Evolutionary conservation across 2,888 invertebrate species (phyloP).

Genomic region (Chymomyza fuscimana): DNA sequence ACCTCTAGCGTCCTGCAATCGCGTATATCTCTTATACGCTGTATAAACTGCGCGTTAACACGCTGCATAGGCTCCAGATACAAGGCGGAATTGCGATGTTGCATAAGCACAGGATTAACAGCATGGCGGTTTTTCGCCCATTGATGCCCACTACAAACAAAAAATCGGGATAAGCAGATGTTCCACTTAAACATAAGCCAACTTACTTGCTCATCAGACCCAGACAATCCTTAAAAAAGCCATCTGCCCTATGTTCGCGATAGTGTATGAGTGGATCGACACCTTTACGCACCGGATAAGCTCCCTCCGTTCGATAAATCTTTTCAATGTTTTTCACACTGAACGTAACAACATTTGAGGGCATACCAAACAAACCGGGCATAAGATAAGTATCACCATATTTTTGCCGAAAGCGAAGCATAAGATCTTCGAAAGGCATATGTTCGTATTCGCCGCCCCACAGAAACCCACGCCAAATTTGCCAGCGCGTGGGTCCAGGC

Average conservation of each 20-base stretch:
- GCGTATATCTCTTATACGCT: conserved; percentile 71
- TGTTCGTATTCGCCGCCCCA: conserved; percentile 49
- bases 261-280: conserved; percentile 78
- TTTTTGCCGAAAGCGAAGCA: conserved; percentile 16
- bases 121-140: conserved; percentile 82
- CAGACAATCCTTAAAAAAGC: conserved; percentile 36
- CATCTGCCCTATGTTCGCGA: conserved; percentile 54
- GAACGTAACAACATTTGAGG: conserved; percentile 77
- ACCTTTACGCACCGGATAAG: conserved; percentile 78
- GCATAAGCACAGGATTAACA: conserved; percentile 40
- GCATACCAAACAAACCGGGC: conserved; percentile 71
- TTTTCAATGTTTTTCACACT: conserved; percentile 81
- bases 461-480: conserved; percentile 58
- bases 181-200: conserved; percentile 78
- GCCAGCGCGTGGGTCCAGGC: conserved; percentile 67
- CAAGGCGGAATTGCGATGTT: conserved; percentile 78
- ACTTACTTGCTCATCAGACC: conserved; percentile 80
- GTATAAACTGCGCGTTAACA: conserved; percentile 78
- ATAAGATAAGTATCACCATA: conserved; percentile 78
- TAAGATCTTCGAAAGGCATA: conserved; percentile 28
- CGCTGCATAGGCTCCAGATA: conserved; percentile 81
- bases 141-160: conserved; percentile 81
- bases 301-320: conserved; percentile 79
- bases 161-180: conserved; percentile 24
- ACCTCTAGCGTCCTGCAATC: conserved; percentile 74